These are phyloP conservation scores for Zeus faber DNA, from an alignment of 2,113 vertebrate genomes.

Conservation along the genomic window DNA sequence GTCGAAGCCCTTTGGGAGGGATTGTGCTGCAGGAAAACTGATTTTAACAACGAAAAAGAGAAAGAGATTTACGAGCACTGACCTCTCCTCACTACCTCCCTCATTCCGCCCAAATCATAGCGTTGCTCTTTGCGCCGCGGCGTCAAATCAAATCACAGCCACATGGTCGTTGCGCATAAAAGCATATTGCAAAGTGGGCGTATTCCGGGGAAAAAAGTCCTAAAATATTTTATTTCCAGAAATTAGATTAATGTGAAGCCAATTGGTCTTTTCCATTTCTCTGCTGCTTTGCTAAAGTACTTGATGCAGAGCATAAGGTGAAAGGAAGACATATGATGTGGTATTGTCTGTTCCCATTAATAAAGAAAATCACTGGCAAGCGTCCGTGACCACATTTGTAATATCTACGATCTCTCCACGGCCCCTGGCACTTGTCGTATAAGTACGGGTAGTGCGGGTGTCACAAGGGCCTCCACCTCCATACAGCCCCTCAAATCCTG, in stretches of 20 bases:
- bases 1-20: constrained; percentile 49
- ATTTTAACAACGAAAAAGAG: constrained; percentile 70
- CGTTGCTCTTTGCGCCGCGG: constrained; percentile 47
- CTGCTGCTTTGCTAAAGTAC: neutral
- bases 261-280: constrained; percentile 8
- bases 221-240: no score
- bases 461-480: no score
- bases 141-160: constrained; percentile 66
- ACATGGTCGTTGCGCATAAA: constrained; percentile 49
- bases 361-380: constrained; percentile 12
- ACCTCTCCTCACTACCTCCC: constrained; percentile 62
- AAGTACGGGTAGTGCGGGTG: no score
- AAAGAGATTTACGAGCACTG: constrained; percentile 67
- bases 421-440: no score
- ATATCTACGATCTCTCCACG: constrained; percentile 7
- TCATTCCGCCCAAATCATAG: constrained; percentile 44
- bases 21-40: constrained; percentile 44
- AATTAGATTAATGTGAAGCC: constrained; percentile 27
- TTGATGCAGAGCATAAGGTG: neutral
- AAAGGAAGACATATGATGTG: constrained; percentile 3
- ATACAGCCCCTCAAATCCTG: no score
- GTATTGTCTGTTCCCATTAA: constrained; percentile 7
- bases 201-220: constrained; percentile 44
- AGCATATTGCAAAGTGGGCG: constrained; percentile 40
- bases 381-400: constrained; percentile 7